Percentiles rank a stretch among this genome's conserved stretches.
phyloP scores from a whole-genome alignment of 2,113 vertebrate species.

The Amazona guildingii region DNA sequence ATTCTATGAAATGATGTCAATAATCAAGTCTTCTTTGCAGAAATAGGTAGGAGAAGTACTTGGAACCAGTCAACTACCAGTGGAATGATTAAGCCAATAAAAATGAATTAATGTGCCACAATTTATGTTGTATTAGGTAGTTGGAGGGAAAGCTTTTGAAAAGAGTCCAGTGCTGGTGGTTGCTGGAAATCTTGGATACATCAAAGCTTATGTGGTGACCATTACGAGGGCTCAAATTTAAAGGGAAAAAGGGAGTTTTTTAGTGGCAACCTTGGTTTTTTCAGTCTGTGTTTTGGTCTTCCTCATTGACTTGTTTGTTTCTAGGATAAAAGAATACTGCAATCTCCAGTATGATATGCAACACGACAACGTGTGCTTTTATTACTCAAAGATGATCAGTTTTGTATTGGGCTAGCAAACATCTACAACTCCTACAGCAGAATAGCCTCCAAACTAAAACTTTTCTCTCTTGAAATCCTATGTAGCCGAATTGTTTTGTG shows the following conservation, averaged over 20 bases:
- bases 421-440: background rate
- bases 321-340: background rate
- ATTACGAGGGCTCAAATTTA: background rate
- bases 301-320: background rate
- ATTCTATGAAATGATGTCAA: background rate
- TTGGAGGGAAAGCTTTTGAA: background rate
- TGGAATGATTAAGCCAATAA: background rate
- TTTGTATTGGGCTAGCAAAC: background rate
- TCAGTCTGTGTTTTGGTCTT: background rate
- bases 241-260: background rate
- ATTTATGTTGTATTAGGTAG: background rate
- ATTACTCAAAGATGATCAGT: background rate
- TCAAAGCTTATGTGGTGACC: background rate
- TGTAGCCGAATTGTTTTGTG: background rate
- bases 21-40: background rate
- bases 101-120: background rate
- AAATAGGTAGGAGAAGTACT: background rate
- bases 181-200: background rate
- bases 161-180: background rate
- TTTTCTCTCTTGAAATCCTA: background rate
- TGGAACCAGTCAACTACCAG: background rate
- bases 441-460: background rate
- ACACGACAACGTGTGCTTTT: background rate
- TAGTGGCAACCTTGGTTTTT: background rate
- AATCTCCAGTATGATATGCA: background rate